Evolutionary conservation across 1,140 invertebrate genomes (phyloP), one percentile per base, ranked within the genome.

Genomic region (Goniozus legneri): DNA sequence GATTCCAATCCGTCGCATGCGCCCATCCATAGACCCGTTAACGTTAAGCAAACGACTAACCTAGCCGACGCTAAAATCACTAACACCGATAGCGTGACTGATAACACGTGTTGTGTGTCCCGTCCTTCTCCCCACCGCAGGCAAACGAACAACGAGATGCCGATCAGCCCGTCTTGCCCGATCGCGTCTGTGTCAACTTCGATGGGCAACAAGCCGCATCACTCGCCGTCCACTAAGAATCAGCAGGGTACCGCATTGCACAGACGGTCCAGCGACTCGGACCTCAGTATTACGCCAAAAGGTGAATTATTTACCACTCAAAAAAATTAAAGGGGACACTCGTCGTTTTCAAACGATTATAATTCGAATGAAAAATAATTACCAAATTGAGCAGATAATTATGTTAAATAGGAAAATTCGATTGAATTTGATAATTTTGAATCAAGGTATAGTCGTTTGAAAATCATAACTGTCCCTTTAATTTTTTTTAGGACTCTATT

Each of bases 251-350:
- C 59, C 49, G 75, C 72, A 44, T 82, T 87, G 43, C 84, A 87
- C 62, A 77, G 91, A 36, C 78, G 92, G 47, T 93, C 91, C 0
- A 95, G 92, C 3, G 94, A 96, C 70, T 95, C 94, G 2, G 94
- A 97, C 74, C 76, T 95, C 36, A 93, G 88, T 75, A 85, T 92
- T 24, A 92, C 91, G 4, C 91, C 92, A 2, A 95, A 92, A 88
- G 91, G 92, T 94, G 77, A 73, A 71, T 65, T 38, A 27, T 27
- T 8, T 37, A 22, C 13, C 2, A n/a, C n/a, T n/a, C n/a, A n/a
- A n/a, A n/a, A n/a, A n/a, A n/a, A n/a, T n/a, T n/a, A n/a, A n/a
- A n/a, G n/a, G n/a, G n/a, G n/a, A n/a, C n/a, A n/a, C n/a, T n/a
- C n/a, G n/a, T n/a, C n/a, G n/a, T n/a, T n/a, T n/a, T n/a, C n/a